Evolutionary conservation across 2,113 vertebrate species (phyloP).

Genomic region (Cinclus mexicanus): DNA sequence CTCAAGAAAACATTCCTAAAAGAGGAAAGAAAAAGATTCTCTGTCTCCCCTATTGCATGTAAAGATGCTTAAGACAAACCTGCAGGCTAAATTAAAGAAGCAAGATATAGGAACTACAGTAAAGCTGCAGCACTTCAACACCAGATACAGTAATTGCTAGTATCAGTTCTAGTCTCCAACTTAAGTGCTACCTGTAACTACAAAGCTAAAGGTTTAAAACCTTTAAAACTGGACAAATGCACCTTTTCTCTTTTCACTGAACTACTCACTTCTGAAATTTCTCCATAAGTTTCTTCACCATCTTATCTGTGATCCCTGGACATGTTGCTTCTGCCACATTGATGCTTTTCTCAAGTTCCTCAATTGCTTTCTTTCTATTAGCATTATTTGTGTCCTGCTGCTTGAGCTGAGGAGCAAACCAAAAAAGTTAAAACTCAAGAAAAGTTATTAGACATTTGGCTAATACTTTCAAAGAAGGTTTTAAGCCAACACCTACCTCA

Average conservation of each 20-base stretch:
- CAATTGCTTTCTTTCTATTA: constrained; percentile 84
- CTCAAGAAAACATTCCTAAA: neutral
- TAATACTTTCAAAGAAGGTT: neutral
- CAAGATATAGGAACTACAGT: neutral
- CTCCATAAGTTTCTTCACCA: constrained; percentile 93
- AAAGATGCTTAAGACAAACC: neutral
- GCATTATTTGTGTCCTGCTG: constrained; percentile 89
- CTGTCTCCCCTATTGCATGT: neutral
- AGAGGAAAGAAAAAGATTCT: neutral
- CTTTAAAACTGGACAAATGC: too few species aligned
- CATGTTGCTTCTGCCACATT: constrained; percentile 87
- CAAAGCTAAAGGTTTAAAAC: neutral
- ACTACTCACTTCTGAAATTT: constrained; percentile 88
- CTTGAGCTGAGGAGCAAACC: constrained; percentile 81
- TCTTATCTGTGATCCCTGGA: constrained; percentile 94
- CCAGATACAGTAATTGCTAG: neutral
- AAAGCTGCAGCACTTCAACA: neutral
- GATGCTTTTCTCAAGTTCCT: constrained; percentile 93
- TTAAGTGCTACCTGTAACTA: neutral
- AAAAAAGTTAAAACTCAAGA: neutral
- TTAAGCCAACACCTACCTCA: constrained; percentile 79
- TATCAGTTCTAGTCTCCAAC: neutral
- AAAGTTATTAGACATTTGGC: neutral
- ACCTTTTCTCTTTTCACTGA: neutral
- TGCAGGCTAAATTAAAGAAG: neutral